Conservation (phyloP, 2,888 invertebrate species). For the Torymus auratus region DNA sequence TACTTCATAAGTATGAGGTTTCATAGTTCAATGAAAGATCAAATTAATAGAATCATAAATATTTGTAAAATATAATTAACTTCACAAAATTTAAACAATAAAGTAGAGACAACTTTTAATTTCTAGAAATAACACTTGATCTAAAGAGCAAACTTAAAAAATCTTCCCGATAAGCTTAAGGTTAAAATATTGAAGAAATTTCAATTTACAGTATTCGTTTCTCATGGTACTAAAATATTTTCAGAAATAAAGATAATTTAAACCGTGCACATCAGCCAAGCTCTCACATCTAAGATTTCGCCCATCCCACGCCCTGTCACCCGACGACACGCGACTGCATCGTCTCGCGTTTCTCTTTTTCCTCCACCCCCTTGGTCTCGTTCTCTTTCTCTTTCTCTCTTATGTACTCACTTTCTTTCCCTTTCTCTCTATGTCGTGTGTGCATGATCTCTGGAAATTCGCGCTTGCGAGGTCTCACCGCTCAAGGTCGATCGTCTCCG, state of each 20-base stretch:
- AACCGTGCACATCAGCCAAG: neutral
- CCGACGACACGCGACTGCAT: conserved; percentile 31
- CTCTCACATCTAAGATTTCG: conserved; percentile 18
- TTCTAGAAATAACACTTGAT: too few relatives aligned
- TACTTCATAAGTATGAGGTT: too few relatives aligned
- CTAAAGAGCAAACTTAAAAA: too few relatives aligned
- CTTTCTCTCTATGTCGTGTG: conserved; percentile 11
- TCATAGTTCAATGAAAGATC: too few relatives aligned
- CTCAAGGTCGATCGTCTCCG: conserved; percentile 49
- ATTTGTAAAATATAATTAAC: too few relatives aligned
- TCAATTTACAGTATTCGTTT: too few relatives aligned
- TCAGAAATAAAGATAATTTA: neutral
- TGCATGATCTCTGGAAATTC: conserved; percentile 53
- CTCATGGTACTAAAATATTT: neutral
- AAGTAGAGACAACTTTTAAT: too few relatives aligned
- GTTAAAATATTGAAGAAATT: too few relatives aligned
- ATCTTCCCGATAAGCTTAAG: too few relatives aligned
- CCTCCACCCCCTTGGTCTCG: neutral
- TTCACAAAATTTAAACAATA: too few relatives aligned
- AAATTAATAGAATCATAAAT: too few relatives aligned
- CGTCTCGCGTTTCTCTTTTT: neutral
- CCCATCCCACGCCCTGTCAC: neutral
- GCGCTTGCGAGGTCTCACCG: neutral
- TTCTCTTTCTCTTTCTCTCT: neutral
- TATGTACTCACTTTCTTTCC: neutral